These are phyloP conservation scores for Matsumurasca onukii DNA, from an alignment of 1,140 invertebrate genomes.

Conservation along the genomic window DNA sequence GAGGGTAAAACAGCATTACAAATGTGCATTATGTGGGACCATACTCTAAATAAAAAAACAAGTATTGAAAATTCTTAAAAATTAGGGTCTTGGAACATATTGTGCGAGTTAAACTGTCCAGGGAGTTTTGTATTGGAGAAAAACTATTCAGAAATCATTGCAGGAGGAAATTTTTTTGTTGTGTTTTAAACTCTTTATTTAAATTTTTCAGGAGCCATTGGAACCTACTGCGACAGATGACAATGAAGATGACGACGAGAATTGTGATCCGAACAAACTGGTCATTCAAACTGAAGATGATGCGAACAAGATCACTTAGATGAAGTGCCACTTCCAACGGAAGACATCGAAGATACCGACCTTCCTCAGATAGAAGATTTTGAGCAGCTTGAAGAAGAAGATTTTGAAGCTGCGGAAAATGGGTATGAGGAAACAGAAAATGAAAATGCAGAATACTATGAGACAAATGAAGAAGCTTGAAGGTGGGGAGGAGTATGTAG, in stretches of 20 bases:
- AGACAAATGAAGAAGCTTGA: background rate
- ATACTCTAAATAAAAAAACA: no score
- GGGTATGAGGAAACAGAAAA: background rate
- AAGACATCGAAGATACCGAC: background rate
- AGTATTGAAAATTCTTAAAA: no score
- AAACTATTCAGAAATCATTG: no score
- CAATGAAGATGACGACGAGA: background rate
- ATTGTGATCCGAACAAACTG: background rate
- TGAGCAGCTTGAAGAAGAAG: background rate
- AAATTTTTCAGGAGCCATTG: background rate
- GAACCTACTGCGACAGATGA: background rate
- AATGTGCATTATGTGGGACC: no score
- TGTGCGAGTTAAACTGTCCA: no score
- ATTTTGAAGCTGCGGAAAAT: background rate
- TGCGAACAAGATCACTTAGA: slow-evolving; percentile 13
- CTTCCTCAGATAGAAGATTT: background rate
- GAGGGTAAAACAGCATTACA: no score
- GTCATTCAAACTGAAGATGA: background rate
- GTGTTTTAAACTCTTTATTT: background rate
- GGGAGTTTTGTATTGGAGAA: no score
- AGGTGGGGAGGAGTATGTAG: background rate
- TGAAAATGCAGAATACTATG: background rate
- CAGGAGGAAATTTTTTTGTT: background rate
- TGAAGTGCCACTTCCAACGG: background rate
- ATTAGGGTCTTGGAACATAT: no score